Evolutionary conservation across 2,888 invertebrate genomes (phyloP), one percentile per base, ranked within the genome.

Genomic region (Thumatha senex): DNA sequence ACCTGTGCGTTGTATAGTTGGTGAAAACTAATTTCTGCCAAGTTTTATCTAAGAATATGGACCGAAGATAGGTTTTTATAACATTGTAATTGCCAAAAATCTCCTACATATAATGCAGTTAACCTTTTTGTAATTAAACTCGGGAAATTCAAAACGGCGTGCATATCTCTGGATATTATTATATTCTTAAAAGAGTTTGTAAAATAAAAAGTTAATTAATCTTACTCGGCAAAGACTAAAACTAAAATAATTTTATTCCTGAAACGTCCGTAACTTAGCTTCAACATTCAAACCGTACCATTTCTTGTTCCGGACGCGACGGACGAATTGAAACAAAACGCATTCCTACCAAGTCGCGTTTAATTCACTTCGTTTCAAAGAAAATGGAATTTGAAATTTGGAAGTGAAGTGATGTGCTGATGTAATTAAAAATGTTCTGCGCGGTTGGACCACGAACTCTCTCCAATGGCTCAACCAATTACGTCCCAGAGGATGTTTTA

Each of bases 401-500:
- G 72, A 82, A 83, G 82, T 82, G 75, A 79, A 80, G 80, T 84
- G 83, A 84, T 83, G 78, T 78, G 80, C 74, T 67, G 71, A 54
- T 67, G 75, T 83, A 84, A 85, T 86, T 86, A 84, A 84, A 84
- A 82, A 78, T 75, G 80, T 78, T 81, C 73, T 76, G 72, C 73
- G 61, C 54, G 65, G 65, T 52, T 57, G 58, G 54, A 42, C 15
- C 42, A 29, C 50, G 18, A 12, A 38, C 35, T 36, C 46, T 11
- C 36, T 3, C 4, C 49, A 53, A 24, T 24, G 18, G 18, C 15
- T 30, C 34, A 52, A 54, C 70, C 76, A 76, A 76, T 76, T 73
- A 72, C 59, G 55, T 56, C 52, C 56, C 63, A 65, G 70, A 78
- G 78, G 80, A 80, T 78, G 80, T 70, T 74, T 78, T 75, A 78